Base-by-base conservation (phyloP, 2,888 invertebrate genomes). In the Sesia apiformis region DNA sequence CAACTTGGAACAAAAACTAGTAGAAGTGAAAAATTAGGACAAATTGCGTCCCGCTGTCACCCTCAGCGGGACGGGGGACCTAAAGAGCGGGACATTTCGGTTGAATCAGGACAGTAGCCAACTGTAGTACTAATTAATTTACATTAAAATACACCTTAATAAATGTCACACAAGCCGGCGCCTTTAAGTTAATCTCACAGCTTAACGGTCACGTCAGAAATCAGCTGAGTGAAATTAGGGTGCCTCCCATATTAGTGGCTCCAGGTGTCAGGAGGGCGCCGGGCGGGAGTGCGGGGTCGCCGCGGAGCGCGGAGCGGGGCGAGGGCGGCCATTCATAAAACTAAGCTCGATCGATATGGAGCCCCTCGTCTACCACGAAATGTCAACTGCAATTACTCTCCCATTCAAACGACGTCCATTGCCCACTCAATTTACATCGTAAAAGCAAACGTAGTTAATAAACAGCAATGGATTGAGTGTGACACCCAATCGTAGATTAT, bases 311-410 rank as follows among this genome's bases (percentile, higher is more conserved):
- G 58, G 40, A 57, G 61, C 57, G 60, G 65, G 64, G 60, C 63
- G 63, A 63, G 65, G 62, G 63, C 70, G 67, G 73, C 84, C 87
- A 87, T 87, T 87, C 86, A 86, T 84, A 84, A 85, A 84, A 84
- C 79, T 79, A 72, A 76, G 72, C 63, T 59, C 74, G 85, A 85
- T 87, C 87, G 81, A 87, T 87, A 86, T 70, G 67, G 71, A 74
- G 70, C 71, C 70, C 70, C 72, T 69, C 72, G 67, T 72, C 43
- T 69, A 71, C 64, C 65, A 57, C 52, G 61, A 67, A 63, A 60
- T 63, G 63, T 62, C 63, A 61, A 57, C 58, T 53, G 57, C 59
- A 64, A 66, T 66, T 63, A 70, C 61, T 65, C 59, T 65, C 61
- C 55, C 53, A 46, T 52, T 38, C 43, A 50, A 53, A 42, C 42